Base-by-base conservation (phyloP, 2,888 invertebrate species). In the Frankliniella intonsa region DNA sequence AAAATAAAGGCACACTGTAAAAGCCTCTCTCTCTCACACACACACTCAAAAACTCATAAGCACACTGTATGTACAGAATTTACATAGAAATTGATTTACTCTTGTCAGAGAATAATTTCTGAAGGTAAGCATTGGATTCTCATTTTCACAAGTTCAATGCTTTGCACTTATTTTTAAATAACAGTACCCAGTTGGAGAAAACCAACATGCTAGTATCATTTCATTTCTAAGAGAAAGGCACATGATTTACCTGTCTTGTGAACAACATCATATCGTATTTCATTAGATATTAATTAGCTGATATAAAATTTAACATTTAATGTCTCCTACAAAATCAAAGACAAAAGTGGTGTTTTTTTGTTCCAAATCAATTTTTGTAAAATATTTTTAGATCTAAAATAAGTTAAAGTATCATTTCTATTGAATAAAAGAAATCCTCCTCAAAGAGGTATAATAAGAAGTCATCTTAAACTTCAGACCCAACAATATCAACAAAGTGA, bases 21-120 rank as follows among this genome's bases (percentile, higher is more conserved):
- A 55, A 38, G 38, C 38, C 38, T 38, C 38, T 38, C 38, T 38
- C 38, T 3, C 38, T 3, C 38, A 38, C 5, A 38, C 38, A 38
- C 38, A 38, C 69, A 76, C 10, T 22, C 19, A 19, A 14, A 76
- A 76, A 76, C 22, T 69, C 69, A n/a, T n/a, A 10, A 22, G 25
- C 69, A 76, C 69, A 76, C 25, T 10, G 25, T 76, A 76, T 76
- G 69, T 76, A 76, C 69, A 76, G 25, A 76, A 76, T 76, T 76
- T 76, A 76, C 69, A 76, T 76, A 76, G 25, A 25, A 76, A 76
- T 76, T 76, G 69, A 76, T 76, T 76, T 25, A 14, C 14, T 55
- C 38, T 38, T 38, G 38, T 2, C 38, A 38, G 38, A 38, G 38
- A 5, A 38, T 38, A 38, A 38, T 38, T 38, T 38, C 38, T 38